Conservation (phyloP, 2,888 invertebrate species). For the Rotaria socialis region DNA sequence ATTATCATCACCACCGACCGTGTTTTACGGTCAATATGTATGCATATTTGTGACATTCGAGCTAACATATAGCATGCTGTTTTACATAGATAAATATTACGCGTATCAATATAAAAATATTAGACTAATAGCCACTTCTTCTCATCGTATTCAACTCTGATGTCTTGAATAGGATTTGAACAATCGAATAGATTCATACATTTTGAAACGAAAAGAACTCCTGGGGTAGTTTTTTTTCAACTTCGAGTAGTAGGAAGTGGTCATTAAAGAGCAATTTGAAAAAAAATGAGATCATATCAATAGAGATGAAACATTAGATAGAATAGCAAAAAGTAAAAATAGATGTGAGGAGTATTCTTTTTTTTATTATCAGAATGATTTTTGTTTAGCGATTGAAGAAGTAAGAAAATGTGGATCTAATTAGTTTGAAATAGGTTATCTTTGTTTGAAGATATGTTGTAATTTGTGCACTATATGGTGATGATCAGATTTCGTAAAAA, state of each 20-base stretch:
- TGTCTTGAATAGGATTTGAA: not conserved
- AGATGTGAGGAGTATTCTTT: not conserved
- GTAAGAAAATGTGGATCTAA: not conserved
- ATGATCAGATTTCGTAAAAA: too few relatives aligned
- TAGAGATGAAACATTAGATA: not conserved
- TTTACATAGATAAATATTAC: constrained; percentile 10
- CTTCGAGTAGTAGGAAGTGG: not conserved
- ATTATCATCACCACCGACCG: constrained; percentile 15
- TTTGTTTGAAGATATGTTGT: not conserved
- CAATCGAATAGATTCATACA: constrained; percentile 2
- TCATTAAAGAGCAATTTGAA: constrained; percentile 23
- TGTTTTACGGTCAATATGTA: constrained; percentile 12
- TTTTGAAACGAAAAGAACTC: not conserved
- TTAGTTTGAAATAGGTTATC: not conserved
- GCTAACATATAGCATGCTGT: constrained; percentile 9
- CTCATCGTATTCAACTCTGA: not conserved
- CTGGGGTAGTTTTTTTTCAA: constrained; percentile 1
- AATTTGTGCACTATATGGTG: too few relatives aligned
- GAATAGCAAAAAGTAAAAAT: not conserved
- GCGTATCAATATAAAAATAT: not conserved
- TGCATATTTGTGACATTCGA: not conserved
- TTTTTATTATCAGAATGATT: not conserved
- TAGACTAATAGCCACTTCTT: not conserved
- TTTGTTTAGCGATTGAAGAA: not conserved
- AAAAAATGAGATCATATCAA: not conserved